A percentile compares a stretch with the other conserved stretches of the same genome.
Evolutionary conservation across 1,140 invertebrate species (phyloP).

Genomic region (Lepidurus packardi): DNA sequence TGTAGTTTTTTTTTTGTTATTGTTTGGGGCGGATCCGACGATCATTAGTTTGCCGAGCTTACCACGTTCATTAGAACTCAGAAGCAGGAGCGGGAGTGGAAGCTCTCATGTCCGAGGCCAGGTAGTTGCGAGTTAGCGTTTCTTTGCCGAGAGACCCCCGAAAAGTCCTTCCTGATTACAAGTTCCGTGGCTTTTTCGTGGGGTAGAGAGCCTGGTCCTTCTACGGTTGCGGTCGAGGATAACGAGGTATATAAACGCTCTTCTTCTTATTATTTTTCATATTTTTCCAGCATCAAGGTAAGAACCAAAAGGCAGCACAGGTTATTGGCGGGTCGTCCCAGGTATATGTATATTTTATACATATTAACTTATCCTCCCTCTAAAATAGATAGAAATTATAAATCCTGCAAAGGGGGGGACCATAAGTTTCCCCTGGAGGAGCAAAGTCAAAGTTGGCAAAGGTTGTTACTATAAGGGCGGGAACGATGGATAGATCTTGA

Average conservation of each 20-base stretch:
- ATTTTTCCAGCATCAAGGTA: neutral
- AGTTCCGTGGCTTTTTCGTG: neutral
- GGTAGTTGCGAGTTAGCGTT: conserved; percentile 4
- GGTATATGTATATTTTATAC: neutral
- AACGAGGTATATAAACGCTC: conserved; percentile 2
- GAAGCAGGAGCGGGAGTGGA: conserved; percentile 8
- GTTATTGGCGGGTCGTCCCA: neutral
- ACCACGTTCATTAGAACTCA: conserved; percentile 10
- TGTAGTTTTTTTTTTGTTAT: conserved; percentile 14
- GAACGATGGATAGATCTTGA: conserved; percentile 6
- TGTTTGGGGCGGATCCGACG: conserved; percentile 3
- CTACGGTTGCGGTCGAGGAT: neutral
- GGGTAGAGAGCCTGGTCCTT: neutral
- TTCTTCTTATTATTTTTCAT: neutral
- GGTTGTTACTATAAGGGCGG: conserved; percentile 15
- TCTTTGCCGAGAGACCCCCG: neutral
- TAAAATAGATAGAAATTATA: neutral
- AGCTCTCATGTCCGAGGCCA: neutral
- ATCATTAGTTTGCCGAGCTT: neutral
- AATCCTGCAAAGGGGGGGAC: neutral
- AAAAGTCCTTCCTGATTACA: neutral
- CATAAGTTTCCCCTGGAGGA: conserved; percentile 2
- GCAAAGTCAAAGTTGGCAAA: neutral
- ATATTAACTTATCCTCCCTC: neutral
- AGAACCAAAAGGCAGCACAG: neutral